A percentile compares a stretch with the other conserved stretches of the same genome.
phyloP scores from a whole-genome alignment of 37 sponge, comb jelly and placozoan species.

The Amphimedon queenslandica region DNA sequence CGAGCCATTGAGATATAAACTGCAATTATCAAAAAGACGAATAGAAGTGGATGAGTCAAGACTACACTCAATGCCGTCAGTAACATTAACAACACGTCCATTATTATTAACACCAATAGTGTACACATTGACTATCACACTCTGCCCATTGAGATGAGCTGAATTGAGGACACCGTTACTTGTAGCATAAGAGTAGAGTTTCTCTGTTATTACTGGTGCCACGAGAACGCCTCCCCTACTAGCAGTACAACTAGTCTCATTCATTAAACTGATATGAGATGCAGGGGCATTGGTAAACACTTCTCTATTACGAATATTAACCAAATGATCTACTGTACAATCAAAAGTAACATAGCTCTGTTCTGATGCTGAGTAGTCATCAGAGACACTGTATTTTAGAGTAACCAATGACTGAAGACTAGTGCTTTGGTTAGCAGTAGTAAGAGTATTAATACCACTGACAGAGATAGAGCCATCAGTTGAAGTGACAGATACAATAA shows the following conservation, averaged over 20 bases:
- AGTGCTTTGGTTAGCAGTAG: neutral
- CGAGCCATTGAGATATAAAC: slow-evolving; percentile 29
- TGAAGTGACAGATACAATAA: slow-evolving; percentile 3
- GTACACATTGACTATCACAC: neutral
- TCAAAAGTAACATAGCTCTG: neutral
- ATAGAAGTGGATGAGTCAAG: too few relatives aligned
- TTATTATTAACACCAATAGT: slow-evolving; percentile 22
- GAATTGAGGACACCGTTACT: slow-evolving; percentile 43
- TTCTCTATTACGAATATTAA: neutral
- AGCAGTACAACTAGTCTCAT: slow-evolving; percentile 13
- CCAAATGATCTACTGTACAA: slow-evolving; percentile 40
- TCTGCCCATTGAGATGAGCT: slow-evolving; percentile 36
- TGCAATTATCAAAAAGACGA: slow-evolving; percentile 22
- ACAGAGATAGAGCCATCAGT: slow-evolving; percentile 1
- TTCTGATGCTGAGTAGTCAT: neutral
- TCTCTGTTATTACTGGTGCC: neutral
- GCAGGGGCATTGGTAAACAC: slow-evolving; percentile 11
- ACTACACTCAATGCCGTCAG: neutral
- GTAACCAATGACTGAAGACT: neutral
- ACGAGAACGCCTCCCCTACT: slow-evolving; percentile 18
- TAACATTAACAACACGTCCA: slow-evolving; percentile 23
- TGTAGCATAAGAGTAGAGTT: slow-evolving; percentile 30
- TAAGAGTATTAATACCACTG: slow-evolving; percentile 12
- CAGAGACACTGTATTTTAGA: neutral
- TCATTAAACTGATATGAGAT: slow-evolving; percentile 13